Base-by-base conservation (phyloP, 2,113 vertebrate genomes). In the Rhinolophus ferrumequinum region DNA sequence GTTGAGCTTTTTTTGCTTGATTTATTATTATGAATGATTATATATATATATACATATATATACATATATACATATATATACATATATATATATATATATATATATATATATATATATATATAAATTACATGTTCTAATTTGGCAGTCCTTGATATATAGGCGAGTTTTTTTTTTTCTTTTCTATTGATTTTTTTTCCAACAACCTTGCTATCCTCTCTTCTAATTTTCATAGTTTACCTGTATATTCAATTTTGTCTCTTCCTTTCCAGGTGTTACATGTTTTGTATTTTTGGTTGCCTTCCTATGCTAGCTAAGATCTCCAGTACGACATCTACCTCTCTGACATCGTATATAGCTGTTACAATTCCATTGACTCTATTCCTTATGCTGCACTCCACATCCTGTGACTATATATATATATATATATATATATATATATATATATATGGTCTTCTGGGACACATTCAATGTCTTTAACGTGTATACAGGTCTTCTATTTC, bases 251-350 rank as follows among this genome's bases (percentile, higher is more conserved):
- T 79, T 90, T 92, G 26, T 66, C 44, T 90, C 58, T 90, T 70
- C 33, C 22, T 93, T 88, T 70, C 19, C 9, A 75, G 18, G 8
- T 11, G 70, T 85, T 81, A 54, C 24, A 58, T 3, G 4, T 58
- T 86, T 90, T 89, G 69, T 64, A 70, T 35, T 70, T 87, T 94
- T 33, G 6, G 44, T 86, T 96, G 9, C 52, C 30, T 84, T 90
- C 50, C 62, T 82, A 14, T 60, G 22, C 22, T 88, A 52, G 28
- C 66, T 88, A 77, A 91, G 12, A 47, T 81, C 7, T 87, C 44
- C 58, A 90, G 3, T 52, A 73, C 12, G 86, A 67, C 38, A 75
- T 0, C 14, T 77, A 16, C 47, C 52, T 85, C 80, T 88, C 72
- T 81, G n/a, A 47, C 8, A 10, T 50, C 47, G 12, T 2, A 50